These are phyloP conservation scores for Fabriciana adippe DNA, from an alignment of 2,888 invertebrate genomes.

Conservation along the genomic window DNA sequence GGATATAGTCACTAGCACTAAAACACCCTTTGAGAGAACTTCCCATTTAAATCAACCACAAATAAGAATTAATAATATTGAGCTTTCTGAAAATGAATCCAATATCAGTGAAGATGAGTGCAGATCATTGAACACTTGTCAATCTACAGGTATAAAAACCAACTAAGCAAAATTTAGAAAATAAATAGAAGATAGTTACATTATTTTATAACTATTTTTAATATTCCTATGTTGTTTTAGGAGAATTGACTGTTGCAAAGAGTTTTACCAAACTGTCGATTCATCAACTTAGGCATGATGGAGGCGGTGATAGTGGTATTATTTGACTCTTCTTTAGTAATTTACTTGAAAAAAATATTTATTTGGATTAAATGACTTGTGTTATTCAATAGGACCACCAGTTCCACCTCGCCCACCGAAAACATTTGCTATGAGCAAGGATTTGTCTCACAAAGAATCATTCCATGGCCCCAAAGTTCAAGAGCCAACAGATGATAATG, in stretches of 20 bases:
- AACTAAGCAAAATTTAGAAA: neutral
- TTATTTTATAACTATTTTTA: neutral
- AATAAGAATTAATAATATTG: slow-evolving; percentile 55
- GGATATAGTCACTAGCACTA: slow-evolving; percentile 58
- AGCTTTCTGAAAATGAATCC: slow-evolving; percentile 72
- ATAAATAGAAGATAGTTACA: no score
- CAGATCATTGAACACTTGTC: slow-evolving; percentile 67
- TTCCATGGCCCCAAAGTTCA: slow-evolving; percentile 57
- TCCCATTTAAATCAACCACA: slow-evolving; percentile 61
- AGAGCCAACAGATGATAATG: slow-evolving; percentile 54
- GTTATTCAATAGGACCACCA: slow-evolving; percentile 67
- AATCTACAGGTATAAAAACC: slow-evolving; percentile 60
- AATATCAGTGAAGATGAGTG: slow-evolving; percentile 72
- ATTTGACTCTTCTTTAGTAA: slow-evolving; percentile 1
- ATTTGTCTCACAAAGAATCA: slow-evolving; percentile 50
- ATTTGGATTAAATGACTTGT: neutral
- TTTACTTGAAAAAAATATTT: neutral
- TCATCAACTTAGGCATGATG: slow-evolving; percentile 47
- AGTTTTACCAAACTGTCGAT: slow-evolving; percentile 63
- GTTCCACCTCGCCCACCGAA: slow-evolving; percentile 91
- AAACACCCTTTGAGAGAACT: slow-evolving; percentile 49
- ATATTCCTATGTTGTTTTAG: slow-evolving; percentile 49
- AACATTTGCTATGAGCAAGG: slow-evolving; percentile 79
- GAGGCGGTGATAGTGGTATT: slow-evolving; percentile 54
- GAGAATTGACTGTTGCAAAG: slow-evolving; percentile 61